A percentile compares a stretch with the other conserved stretches of the same genome.
phyloP scores from a whole-genome alignment of 2,797 vertebrate species.

The Pogoniulus pusillus region DNA sequence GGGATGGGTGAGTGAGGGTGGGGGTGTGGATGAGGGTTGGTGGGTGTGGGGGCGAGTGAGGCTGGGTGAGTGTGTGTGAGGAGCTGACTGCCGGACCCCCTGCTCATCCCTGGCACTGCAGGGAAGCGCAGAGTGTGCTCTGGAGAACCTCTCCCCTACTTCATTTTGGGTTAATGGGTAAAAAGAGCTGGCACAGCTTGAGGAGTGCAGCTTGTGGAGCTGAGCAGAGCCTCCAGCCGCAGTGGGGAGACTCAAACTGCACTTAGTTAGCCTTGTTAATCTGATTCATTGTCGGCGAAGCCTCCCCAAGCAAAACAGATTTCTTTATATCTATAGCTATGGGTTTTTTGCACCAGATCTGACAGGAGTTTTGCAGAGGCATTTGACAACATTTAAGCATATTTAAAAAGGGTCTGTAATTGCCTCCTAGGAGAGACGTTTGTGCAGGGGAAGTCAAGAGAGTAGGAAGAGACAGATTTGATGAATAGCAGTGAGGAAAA shows the following conservation, averaged over 20 bases:
- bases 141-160: neutral
- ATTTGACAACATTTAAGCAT: slow-evolving; percentile 19
- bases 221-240: slow-evolving; percentile 21
- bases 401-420: slow-evolving; percentile 30
- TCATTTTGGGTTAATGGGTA: slow-evolving; percentile 46
- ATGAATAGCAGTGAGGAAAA: slow-evolving; percentile 5
- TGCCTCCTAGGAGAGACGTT: slow-evolving; percentile 45
- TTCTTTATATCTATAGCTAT: too few species aligned
- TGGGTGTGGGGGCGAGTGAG: too few species aligned
- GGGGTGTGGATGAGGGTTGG: too few species aligned
- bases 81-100: neutral
- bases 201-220: slow-evolving; percentile 24
- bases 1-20: too few species aligned
- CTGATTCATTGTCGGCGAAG: slow-evolving; percentile 62
- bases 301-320: neutral
- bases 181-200: slow-evolving; percentile 60
- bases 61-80: neutral
- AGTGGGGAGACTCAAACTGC: slow-evolving; percentile 50
- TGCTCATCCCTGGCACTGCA: too few species aligned
- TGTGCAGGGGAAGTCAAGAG: neutral
- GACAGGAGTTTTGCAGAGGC: slow-evolving; percentile 40
- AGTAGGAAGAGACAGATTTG: neutral
- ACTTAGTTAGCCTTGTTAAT: slow-evolving; percentile 52
- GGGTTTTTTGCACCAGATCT: slow-evolving; percentile 10
- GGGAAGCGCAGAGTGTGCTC: neutral